Conservation (phyloP, 2,113 vertebrate genomes). For the Sylvicapra grimmia region DNA sequence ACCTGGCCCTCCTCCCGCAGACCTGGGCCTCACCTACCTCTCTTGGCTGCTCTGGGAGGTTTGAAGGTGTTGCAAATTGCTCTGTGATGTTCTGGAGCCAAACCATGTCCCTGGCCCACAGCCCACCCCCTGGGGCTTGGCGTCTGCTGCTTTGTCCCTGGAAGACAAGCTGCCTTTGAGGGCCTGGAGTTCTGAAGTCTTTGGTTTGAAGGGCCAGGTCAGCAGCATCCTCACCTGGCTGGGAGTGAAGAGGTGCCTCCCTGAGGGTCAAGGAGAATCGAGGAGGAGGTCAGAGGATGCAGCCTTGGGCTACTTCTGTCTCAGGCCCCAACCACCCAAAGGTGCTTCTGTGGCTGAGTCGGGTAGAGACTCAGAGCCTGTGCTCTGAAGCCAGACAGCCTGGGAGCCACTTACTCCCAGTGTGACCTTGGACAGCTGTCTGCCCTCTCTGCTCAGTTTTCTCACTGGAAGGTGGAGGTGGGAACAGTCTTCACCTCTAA, state of each 20-base stretch:
- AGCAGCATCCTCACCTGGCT: background rate
- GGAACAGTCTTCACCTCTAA: background rate
- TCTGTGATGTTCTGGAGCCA: slow-evolving; percentile 30
- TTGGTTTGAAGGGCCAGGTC: background rate
- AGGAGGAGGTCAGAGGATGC: background rate
- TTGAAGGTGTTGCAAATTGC: slow-evolving; percentile 23
- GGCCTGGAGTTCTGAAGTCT: background rate
- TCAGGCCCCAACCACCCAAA: background rate
- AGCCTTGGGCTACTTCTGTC: background rate
- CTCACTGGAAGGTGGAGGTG: background rate
- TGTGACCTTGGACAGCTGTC: background rate
- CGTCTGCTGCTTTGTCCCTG: background rate
- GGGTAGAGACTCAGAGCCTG: too few species aligned
- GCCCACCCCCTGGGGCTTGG: slow-evolving; percentile 14
- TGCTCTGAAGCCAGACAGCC: background rate
- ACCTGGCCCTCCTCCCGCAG: background rate
- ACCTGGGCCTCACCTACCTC: background rate
- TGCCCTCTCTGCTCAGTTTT: background rate
- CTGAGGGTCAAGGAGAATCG: background rate
- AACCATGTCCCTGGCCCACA: slow-evolving; percentile 52
- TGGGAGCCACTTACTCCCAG: background rate
- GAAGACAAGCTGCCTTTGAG: slow-evolving; percentile 33
- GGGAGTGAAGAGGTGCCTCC: fast-evolving
- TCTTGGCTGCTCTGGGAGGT: background rate
- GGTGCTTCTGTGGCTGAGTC: background rate